These are phyloP conservation scores for Euproctis similis DNA, from an alignment of 2,888 invertebrate species.

Conservation along the genomic window DNA sequence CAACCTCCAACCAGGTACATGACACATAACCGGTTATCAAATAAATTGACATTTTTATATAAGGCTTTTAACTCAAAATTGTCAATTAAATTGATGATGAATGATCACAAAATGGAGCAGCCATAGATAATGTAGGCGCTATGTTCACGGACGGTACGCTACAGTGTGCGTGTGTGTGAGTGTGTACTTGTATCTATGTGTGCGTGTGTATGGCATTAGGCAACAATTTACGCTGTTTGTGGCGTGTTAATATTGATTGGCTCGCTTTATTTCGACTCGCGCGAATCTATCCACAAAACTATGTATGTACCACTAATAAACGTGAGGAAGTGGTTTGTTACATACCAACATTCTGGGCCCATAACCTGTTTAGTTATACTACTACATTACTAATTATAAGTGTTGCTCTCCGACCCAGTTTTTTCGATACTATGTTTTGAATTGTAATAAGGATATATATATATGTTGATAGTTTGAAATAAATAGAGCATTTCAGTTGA, in stretches of 20 bases:
- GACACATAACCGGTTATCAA: too few relatives aligned
- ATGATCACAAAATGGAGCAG: conserved; percentile 28
- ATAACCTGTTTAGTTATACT: conserved; percentile 3
- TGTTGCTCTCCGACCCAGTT: conserved; percentile 22
- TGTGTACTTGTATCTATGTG: too few relatives aligned
- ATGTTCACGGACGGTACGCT: conserved; percentile 36
- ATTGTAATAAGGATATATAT: conserved; percentile 13
- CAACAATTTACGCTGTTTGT: conserved; percentile 77
- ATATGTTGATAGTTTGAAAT: conserved; percentile 24
- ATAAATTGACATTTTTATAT: too few relatives aligned
- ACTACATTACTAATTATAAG: too few relatives aligned
- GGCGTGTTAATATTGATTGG: conserved; percentile 77
- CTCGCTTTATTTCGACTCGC: conserved; percentile 74
- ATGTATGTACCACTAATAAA: too few relatives aligned
- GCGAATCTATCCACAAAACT: conserved; percentile 66
- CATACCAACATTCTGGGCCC: not conserved
- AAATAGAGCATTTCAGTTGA: conserved; percentile 24
- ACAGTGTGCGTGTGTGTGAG: too few relatives aligned
- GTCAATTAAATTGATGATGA: too few relatives aligned
- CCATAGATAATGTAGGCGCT: conserved; percentile 48
- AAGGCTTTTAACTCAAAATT: too few relatives aligned
- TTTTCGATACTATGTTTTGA: conserved; percentile 15
- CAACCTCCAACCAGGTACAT: too few relatives aligned
- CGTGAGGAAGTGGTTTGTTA: too few relatives aligned
- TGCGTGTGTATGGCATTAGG: conserved; percentile 71